Conservation (phyloP, 2,888 invertebrate species). For the Volucella bombylans region DNA sequence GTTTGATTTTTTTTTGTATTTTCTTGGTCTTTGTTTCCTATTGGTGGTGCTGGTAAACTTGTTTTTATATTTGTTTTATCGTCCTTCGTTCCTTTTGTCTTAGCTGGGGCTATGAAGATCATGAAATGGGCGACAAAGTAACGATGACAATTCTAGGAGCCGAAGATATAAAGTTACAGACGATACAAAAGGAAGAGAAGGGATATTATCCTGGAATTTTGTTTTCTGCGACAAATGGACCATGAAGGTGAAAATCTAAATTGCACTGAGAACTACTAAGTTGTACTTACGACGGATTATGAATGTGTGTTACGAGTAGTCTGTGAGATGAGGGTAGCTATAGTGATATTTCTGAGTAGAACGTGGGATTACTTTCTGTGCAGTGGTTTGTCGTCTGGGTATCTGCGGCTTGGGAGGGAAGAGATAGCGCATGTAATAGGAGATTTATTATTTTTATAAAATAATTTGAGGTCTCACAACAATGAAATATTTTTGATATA, state of each 20-base stretch:
- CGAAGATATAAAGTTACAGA: no score
- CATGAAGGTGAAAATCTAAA: conserved; percentile 64
- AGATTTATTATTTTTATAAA: no score
- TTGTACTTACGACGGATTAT: conserved; percentile 19
- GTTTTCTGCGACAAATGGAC: conserved; percentile 52
- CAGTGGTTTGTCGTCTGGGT: no score
- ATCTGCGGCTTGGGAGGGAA: conserved; percentile 2
- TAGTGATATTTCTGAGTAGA: not conserved
- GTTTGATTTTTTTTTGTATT: conserved; percentile 10
- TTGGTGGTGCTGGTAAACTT: conserved; percentile 9
- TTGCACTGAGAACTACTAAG: conserved; percentile 35
- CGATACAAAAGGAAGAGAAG: not conserved
- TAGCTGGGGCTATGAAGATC: not conserved
- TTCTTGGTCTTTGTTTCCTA: not conserved
- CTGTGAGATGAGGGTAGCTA: not conserved
- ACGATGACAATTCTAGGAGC: conserved; percentile 15
- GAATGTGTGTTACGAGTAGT: not conserved
- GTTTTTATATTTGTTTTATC: conserved; percentile 52
- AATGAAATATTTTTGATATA: no score
- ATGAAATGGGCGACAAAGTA: conserved; percentile 27
- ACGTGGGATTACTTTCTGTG: not conserved
- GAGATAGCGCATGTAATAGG: not conserved
- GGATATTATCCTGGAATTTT: conserved; percentile 40
- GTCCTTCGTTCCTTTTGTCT: conserved; percentile 36
- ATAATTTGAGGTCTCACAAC: no score